Evolutionary conservation across 2,888 invertebrate species (phyloP), one percentile per base, ranked within the genome.

Genomic region (Hipparchia sbordonii): DNA sequence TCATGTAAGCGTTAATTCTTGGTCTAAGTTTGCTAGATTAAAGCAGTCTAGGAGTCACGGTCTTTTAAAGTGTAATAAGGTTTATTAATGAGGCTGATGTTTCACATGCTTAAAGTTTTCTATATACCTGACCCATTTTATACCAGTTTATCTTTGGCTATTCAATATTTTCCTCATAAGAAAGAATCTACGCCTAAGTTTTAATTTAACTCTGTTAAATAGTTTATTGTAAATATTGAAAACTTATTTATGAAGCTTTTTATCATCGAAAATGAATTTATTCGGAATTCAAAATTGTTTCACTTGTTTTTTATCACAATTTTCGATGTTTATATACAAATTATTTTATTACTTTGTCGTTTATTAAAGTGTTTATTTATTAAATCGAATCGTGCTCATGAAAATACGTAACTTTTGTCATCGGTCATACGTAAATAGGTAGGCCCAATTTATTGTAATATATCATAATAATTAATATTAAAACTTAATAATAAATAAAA

Each of bases 401-500:
- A 88, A 83, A 65, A 90, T 90, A 90, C 91, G 90, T 91, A 91
- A 87, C 89, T 85, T 88, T 89, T 88, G 84, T 87, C 88, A 83
- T 91, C 91, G 90, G 89, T 90, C 90, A 92, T 92, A 92, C 92
- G 91, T 93, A 91, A 92, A 87, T 88, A 93, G 93, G 87, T 93
- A 93, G 93, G 91, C 91, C 89, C 92, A 93, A 93, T 91, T 92
- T 91, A 92, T 89, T 90, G 84, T 92, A 92, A 90, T 91, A 89
- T 92, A 92, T 85, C 85, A 88, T 93, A 91, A 90, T 89, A 87
- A 87, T 84, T 89, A 88, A 87, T 84, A 85, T 81, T 82, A 87
- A 84, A 39, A 39, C 39, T 88, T 89, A 89, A 87, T 83, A 82
- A 88, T 87, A 86, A 62, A 86, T 87, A 81, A 86, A 90, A 89